A percentile compares a stretch with the other conserved stretches of the same genome.
Conservation (phyloP, 2,113 vertebrate species). For the Eulemur rufifrons region DNA sequence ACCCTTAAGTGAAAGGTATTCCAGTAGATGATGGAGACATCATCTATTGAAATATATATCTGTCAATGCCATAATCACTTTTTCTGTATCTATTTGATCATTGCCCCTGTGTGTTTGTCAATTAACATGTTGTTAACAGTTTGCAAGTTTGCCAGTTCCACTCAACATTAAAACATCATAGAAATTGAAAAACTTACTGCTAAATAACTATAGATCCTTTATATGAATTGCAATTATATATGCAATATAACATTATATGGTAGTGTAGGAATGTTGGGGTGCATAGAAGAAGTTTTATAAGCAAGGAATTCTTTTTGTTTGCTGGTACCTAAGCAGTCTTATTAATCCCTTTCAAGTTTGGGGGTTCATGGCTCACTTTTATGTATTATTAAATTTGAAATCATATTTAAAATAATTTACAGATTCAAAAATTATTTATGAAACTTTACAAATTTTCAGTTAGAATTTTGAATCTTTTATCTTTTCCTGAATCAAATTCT, state of each 20-base stretch:
- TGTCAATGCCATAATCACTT: neutral
- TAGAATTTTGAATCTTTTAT: neutral
- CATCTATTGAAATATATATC: neutral
- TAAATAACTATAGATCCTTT: neutral
- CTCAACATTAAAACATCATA: neutral
- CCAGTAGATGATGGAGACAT: neutral
- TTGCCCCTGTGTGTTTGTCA: neutral
- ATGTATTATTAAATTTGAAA: constrained; percentile 1
- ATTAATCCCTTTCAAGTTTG: neutral
- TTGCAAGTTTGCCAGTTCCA: neutral
- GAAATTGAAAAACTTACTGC: neutral
- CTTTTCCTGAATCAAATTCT: neutral
- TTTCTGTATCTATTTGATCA: neutral
- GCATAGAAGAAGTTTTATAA: neutral
- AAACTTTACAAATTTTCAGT: neutral
- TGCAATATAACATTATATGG: neutral
- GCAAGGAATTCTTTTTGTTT: neutral
- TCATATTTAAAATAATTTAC: neutral
- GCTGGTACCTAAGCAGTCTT: neutral
- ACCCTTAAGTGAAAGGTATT: neutral
- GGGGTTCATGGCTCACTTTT: neutral
- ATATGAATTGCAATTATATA: neutral
- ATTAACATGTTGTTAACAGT: neutral
- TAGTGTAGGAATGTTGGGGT: neutral
- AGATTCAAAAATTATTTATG: neutral